Evolutionary conservation across 2,888 invertebrate species (phyloP).

Genomic region (Lycaena phlaeas): DNA sequence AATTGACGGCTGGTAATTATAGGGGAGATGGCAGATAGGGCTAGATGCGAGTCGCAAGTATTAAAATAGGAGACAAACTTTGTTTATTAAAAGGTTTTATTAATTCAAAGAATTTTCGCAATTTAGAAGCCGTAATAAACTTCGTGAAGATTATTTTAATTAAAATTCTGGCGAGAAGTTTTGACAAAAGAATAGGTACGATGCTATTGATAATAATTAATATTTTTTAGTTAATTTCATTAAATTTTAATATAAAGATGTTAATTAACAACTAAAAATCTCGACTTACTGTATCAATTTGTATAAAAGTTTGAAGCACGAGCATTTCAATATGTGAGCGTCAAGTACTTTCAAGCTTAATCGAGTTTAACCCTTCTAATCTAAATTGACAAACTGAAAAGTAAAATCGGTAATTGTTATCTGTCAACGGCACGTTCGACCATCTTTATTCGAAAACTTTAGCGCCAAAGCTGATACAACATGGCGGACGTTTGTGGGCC

Average conservation of each 20-base stretch:
- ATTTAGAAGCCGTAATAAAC: slow-evolving; percentile 4
- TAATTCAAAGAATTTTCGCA: slow-evolving; percentile 3
- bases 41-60: slow-evolving; percentile 40
- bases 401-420: slow-evolving; percentile 15
- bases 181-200: slow-evolving; percentile 6
- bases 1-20: slow-evolving; percentile 64
- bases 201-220: slow-evolving; percentile 1
- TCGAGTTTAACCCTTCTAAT: too few relatives aligned
- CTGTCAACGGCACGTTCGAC: slow-evolving; percentile 36
- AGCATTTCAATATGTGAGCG: too few relatives aligned
- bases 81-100: slow-evolving; percentile 12
- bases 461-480: slow-evolving; percentile 51
- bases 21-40: slow-evolving; percentile 36
- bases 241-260: too few relatives aligned
- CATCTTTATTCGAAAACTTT: slow-evolving; percentile 50
- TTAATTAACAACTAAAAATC: too few relatives aligned
- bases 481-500: slow-evolving; percentile 43
- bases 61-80: slow-evolving; percentile 21
- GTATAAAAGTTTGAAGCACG: too few relatives aligned
- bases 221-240: too few relatives aligned
- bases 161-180: slow-evolving; percentile 8
- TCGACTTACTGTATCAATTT: too few relatives aligned
- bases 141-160: slow-evolving; percentile 9
- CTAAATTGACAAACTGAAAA: slow-evolving; percentile 16
- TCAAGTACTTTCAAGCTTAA: too few relatives aligned